Base-by-base conservation (phyloP, 2,113 vertebrate species). In the Planiliza haematocheilus region DNA sequence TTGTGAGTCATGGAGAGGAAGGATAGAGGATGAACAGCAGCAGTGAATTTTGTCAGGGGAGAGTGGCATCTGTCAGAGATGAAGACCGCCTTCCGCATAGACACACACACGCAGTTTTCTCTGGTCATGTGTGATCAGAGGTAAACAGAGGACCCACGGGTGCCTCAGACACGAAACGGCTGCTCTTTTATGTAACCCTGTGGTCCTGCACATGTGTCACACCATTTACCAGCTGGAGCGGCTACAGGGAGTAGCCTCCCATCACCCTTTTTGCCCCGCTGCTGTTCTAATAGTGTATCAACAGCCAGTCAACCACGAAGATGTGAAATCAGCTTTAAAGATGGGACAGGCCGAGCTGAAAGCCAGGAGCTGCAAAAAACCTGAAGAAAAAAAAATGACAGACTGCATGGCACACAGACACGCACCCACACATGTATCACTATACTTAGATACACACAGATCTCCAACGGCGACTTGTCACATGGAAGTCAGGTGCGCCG, bases 1-100 rank as follows among this genome's bases (percentile, higher is more conserved):
- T 18, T 56, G 77, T 74, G 77, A 75, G 67, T 75, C 79, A 85
- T 70, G 79, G 53, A 14, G 57, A 69, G 73, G 60, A 56, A 56
- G 60, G 64, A 60, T 21, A 67, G 48, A 46, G 62, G 67, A 74
- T 71, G 58, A 76, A 78, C 41, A 66, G 51, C 30, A 42, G 61
- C 67, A 61, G 18, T 66, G 53, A 2, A 81, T 82, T 71, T 73
- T 67, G 63, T 73, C 63, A 74, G 49, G 63, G 53, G 10, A 42
- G 42, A 74, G 71, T 53, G 62, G 62, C 77, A 59, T 83, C 71
- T 74, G 80, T 61, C 55, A 8, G 4, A 41, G 20, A 63, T 50
- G 49, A 52, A 55, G 45, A 39, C 46, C 2, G 16, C 12, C n/a
- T 24, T 5, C 39, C 39, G 11, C 56, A 41, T 20, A n/a, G n/a